Conservation (phyloP, 2,888 invertebrate genomes). For the Tipula lateralis region DNA sequence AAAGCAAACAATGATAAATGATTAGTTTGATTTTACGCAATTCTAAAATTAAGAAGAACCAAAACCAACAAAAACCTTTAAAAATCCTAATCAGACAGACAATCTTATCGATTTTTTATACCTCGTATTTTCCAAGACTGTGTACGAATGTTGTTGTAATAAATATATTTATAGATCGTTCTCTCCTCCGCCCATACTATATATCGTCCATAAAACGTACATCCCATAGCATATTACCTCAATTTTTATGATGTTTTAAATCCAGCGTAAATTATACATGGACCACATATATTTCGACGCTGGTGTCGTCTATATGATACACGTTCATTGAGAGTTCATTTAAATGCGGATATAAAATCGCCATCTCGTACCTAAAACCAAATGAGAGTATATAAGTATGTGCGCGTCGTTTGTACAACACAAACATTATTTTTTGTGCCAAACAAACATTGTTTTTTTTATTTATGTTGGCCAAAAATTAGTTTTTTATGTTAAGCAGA, state of each 20-base stretch:
- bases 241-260: not conserved
- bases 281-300: not conserved
- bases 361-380: not conserved
- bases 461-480: not conserved
- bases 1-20: no score
- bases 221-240: not conserved
- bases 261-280: not conserved
- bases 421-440: not conserved
- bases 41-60: no score
- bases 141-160: not conserved
- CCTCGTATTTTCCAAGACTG: no score
- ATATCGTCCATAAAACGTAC: not conserved
- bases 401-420: no score
- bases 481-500: not conserved
- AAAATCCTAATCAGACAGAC: no score
- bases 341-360: not conserved
- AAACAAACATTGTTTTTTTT: not conserved
- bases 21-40: no score
- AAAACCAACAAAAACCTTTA: no score
- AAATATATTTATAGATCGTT: not conserved
- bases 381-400: no score
- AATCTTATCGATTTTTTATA: no score
- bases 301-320: not conserved
- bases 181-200: not conserved
- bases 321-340: not conserved